These are phyloP conservation scores for Craterocephalus amniculus DNA, from an alignment of 2,797 vertebrate species.

Conservation along the genomic window DNA sequence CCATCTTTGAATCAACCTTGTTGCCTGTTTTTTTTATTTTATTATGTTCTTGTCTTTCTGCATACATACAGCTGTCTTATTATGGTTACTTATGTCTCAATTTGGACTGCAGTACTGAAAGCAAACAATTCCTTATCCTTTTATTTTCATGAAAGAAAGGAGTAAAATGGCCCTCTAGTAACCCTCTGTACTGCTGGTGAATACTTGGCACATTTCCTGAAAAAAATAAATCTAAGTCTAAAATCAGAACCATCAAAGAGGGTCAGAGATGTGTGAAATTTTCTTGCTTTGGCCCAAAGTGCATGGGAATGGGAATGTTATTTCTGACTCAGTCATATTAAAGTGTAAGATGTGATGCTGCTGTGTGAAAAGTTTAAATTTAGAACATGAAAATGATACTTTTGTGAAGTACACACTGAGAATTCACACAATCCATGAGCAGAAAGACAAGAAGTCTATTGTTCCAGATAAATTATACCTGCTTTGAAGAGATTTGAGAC, in stretches of 20 bases:
- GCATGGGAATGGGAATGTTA: conserved; percentile 32
- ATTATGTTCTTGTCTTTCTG: neutral
- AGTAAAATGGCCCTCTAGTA: neutral
- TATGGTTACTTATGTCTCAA: neutral
- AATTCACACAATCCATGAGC: neutral
- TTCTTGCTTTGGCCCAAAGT: conserved; percentile 59
- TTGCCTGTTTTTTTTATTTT: neutral
- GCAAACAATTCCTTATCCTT: neutral
- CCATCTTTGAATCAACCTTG: neutral
- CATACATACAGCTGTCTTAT: neutral
- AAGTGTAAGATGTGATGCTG: conserved; percentile 49
- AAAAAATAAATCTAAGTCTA: conserved; percentile 30
- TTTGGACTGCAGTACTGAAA: neutral
- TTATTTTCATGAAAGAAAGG: neutral
- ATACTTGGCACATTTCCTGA: conserved; percentile 12
- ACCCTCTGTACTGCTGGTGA: conserved; percentile 8
- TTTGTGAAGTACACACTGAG: neutral
- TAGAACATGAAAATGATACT: conserved; percentile 22
- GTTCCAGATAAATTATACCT: neutral
- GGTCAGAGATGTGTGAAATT: conserved; percentile 48
- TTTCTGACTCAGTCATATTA: conserved; percentile 57
- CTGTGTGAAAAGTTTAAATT: conserved; percentile 52
- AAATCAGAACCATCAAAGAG: conserved; percentile 41
- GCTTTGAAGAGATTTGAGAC: neutral
- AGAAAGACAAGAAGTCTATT: neutral